Percentiles rank a stretch among this genome's conserved stretches.
phyloP scores from a whole-genome alignment of 2,797 vertebrate genomes.

The Poecilia wingei region DNA sequence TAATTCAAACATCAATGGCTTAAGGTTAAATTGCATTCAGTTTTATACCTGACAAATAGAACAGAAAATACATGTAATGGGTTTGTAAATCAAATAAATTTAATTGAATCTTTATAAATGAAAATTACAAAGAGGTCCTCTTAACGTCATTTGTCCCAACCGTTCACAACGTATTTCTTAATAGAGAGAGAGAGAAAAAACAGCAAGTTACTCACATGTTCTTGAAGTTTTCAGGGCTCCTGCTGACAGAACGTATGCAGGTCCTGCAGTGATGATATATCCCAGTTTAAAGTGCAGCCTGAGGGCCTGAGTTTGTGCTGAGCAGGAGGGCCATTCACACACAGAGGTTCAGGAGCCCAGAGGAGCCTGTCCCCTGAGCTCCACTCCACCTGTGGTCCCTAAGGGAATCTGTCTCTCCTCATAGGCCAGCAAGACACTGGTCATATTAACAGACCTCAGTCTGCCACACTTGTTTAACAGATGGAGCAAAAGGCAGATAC shows the following conservation, averaged over 20 bases:
- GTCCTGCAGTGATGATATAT: conserved; percentile 64
- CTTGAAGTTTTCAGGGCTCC: conserved; percentile 49
- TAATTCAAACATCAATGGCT: not conserved
- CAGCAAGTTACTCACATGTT: conserved; percentile 78
- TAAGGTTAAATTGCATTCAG: not conserved
- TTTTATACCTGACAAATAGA: not conserved
- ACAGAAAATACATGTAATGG: too few species aligned
- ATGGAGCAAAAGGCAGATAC: conserved; percentile 26
- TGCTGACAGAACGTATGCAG: conserved; percentile 58
- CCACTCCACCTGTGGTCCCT: conserved; percentile 77
- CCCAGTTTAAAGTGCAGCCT: conserved; percentile 75
- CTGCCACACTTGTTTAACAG: conserved; percentile 27
- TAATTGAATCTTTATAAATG: not conserved
- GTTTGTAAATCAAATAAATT: not conserved
- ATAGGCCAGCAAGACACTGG: conserved; percentile 52
- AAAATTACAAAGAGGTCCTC: not conserved
- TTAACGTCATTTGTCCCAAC: not conserved
- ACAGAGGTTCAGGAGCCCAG: conserved; percentile 42
- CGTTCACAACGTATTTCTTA: not conserved
- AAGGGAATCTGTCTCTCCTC: conserved; percentile 68
- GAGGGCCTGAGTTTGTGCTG: conserved; percentile 60
- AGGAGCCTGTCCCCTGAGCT: conserved; percentile 69
- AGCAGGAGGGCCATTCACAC: conserved; percentile 75
- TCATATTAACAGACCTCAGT: conserved; percentile 8
- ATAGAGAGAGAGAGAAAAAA: not conserved